Evolutionary conservation across 2,113 vertebrate genomes (phyloP), one percentile per base, ranked within the genome.

Genomic region (Eurystomus gularis): DNA sequence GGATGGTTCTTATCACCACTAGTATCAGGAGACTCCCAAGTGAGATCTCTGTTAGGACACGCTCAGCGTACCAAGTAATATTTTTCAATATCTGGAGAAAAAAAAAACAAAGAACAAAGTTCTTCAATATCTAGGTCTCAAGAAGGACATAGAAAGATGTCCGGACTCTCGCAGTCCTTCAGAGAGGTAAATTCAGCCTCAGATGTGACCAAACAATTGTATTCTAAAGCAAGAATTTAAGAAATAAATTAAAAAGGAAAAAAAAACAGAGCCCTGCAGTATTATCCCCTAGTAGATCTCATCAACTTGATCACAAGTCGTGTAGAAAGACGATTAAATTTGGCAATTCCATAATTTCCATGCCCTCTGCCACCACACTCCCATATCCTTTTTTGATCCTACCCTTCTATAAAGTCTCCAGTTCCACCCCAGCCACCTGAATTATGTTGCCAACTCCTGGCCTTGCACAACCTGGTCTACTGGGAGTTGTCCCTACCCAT

Each of bases 1-100:
- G 99, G 95, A 99, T 99, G 94, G 99, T 99, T 97, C 99, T 98
- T 95, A 99, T 99, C 88, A 99, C 99, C 3, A 99, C 99, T 52
- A 99, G 97, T 92, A 99, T 99, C 92, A 99, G 98, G 86, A 99
- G 98, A 95, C 99, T 99, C 52, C 99, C 99, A 65, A 99, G 97
- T 13, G 99, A 99, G 97, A 99, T 99, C 97, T 99, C 99, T 20
- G 99, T 99, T 93, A 99, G 86, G 40, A 99, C 98, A 29, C 99
- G 99, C 94, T 99, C 99, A 25, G 99, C 98, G 96, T 99, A 99
- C 99, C 99, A 99, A 29, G 98, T 98, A 96, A 99, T 98, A 68
- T 99, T 99, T 97, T 99, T 99, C 94, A 99, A 62, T 80, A 99
- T 98, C 99, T 99, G 97, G 3, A 93, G 95, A 24, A 40, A 42